Evolutionary conservation across 2,113 vertebrate species (phyloP).

Genomic region (Falco punctatus): DNA sequence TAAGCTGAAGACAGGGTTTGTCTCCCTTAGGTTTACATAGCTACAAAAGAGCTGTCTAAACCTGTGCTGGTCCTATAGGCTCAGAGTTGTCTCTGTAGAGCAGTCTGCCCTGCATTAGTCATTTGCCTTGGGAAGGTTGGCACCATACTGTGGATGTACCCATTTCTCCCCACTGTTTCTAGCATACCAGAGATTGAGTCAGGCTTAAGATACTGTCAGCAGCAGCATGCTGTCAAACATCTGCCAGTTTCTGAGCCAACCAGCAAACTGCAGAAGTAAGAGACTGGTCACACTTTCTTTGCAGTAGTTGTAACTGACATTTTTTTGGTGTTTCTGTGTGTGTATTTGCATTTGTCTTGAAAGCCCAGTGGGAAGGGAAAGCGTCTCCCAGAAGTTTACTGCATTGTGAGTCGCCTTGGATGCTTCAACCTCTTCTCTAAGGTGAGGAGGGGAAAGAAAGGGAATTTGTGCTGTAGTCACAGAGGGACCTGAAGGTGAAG

Average conservation of each 20-base stretch:
- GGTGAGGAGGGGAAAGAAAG: slow-evolving; percentile 71
- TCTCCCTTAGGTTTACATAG: not conserved
- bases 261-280: not conserved
- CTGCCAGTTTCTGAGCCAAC: not conserved
- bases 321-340: not conserved
- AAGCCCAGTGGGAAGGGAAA: slow-evolving; percentile 93
- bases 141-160: not conserved
- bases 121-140: not conserved
- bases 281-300: not conserved
- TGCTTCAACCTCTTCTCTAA: slow-evolving; percentile 98
- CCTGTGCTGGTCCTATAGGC: not conserved
- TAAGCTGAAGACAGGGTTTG: not conserved
- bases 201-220: not conserved
- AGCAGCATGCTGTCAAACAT: not conserved
- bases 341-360: slow-evolving; percentile 53
- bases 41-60: not conserved
- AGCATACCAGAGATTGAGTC: not conserved
- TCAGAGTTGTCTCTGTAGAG: not conserved
- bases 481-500: not conserved
- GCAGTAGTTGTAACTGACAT: not conserved
- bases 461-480: not conserved
- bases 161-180: not conserved
- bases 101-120: not conserved
- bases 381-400: slow-evolving; percentile 95
- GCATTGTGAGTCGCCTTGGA: slow-evolving; percentile 95